These are phyloP conservation scores for Molorchus minor DNA, from an alignment of 2,888 invertebrate genomes.

Conservation along the genomic window DNA sequence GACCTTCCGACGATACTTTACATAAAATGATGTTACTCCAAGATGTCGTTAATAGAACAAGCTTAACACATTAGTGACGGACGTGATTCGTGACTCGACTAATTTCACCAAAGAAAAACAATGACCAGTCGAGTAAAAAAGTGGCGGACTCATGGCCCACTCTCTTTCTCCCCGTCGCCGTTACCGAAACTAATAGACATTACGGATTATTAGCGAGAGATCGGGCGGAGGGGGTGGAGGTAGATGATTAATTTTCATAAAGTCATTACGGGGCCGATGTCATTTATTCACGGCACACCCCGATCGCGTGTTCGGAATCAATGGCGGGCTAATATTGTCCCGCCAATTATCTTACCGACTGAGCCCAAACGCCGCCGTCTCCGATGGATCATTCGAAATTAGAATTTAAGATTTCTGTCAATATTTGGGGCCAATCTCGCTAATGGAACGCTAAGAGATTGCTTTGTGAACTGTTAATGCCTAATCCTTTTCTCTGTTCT, in stretches of 20 bases:
- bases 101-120: conserved; percentile 1
- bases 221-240: too few species aligned
- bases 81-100: conserved; percentile 9
- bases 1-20: too few species aligned
- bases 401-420: conserved; percentile 57
- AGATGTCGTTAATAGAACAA: too few species aligned
- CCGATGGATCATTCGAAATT: conserved; percentile 42
- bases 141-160: conserved; percentile 14
- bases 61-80: too few species aligned
- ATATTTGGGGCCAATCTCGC: conserved; percentile 54
- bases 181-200: conserved; percentile 34
- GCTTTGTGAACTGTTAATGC: conserved; percentile 31
- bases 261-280: conserved; percentile 53
- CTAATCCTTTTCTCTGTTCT: conserved; percentile 18
- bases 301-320: conserved; percentile 56
- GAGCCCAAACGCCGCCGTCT: conserved; percentile 21
- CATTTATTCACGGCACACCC: conserved; percentile 52
- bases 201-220: conserved; percentile 51
- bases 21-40: too few species aligned
- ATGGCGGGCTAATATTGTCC: conserved; percentile 56
- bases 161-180: background rate
- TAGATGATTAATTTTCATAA: conserved; percentile 55
- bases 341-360: conserved; percentile 47
- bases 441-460: conserved; percentile 53
- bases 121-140: conserved; percentile 21